phyloP scores from a whole-genome alignment of 2,797 vertebrate species.

The Catamblyrhynchus diadema region DNA sequence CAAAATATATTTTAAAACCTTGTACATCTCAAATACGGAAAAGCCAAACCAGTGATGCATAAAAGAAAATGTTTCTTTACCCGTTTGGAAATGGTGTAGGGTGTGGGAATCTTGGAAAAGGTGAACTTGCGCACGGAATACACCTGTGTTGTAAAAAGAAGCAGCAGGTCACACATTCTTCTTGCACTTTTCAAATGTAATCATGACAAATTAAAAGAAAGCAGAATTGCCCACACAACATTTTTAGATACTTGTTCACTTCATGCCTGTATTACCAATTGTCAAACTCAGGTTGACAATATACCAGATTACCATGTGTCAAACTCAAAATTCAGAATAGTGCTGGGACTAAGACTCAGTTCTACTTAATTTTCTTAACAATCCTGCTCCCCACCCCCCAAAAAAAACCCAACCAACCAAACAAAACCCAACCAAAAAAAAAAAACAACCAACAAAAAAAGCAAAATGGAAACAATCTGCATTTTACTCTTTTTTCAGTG shows the following conservation, averaged over 20 bases:
- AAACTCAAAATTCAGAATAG: neutral
- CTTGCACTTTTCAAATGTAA: neutral
- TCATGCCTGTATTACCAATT: accelerated
- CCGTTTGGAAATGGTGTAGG: conserved; percentile 90
- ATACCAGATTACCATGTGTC: neutral
- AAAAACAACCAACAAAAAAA: neutral
- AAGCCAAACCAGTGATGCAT: neutral
- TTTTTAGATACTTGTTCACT: neutral
- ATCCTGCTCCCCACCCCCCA: accelerated
- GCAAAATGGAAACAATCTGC: neutral
- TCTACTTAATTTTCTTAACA: neutral
- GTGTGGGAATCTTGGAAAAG: conserved; percentile 94
- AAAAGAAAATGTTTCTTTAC: conserved; percentile 71
- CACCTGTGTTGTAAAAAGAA: conserved; percentile 78
- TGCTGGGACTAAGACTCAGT: neutral
- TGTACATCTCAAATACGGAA: neutral
- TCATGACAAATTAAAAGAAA: neutral
- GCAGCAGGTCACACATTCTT: neutral
- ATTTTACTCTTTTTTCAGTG: neutral
- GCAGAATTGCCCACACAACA: neutral
- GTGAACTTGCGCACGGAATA: conserved; percentile 93
- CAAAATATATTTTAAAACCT: neutral
- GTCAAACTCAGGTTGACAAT: too few species aligned
- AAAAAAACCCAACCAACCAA: neutral
- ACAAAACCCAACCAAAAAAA: neutral